Percentiles rank a stretch among this genome's conserved stretches.
Conservation (phyloP, 2,888 invertebrate species). For the Agrochola litura region DNA sequence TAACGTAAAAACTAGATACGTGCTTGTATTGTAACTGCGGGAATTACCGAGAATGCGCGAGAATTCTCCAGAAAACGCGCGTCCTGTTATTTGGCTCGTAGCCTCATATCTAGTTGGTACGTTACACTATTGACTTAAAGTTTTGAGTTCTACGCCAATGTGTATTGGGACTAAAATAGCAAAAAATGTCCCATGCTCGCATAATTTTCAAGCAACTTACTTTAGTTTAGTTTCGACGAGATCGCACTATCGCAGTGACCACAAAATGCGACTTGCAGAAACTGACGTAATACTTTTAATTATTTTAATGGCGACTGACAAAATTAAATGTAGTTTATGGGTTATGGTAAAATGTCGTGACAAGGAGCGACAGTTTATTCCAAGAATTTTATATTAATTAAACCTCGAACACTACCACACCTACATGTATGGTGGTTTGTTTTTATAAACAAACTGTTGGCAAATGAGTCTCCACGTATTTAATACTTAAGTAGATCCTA, state of each 20-base stretch:
- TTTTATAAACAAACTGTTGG: neutral
- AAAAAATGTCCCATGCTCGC: no score
- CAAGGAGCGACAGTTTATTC: slow-evolving; percentile 2
- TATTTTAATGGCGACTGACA: slow-evolving; percentile 36
- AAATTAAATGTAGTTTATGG: slow-evolving; percentile 3
- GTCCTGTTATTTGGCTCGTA: no score
- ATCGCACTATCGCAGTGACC: slow-evolving; percentile 8
- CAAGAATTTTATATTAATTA: slow-evolving; percentile 34
- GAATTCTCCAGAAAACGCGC: no score
- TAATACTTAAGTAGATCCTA: neutral
- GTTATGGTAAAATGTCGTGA: slow-evolving; percentile 49
- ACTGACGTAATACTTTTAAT: slow-evolving; percentile 27
- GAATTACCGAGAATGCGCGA: no score
- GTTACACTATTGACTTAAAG: no score
- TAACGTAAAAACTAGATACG: no score
- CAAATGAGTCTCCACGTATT: neutral
- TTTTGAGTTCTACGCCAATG: no score
- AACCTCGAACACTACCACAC: neutral
- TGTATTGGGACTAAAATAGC: no score
- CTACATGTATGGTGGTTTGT: slow-evolving; percentile 1
- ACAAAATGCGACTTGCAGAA: neutral
- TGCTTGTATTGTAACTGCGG: no score
- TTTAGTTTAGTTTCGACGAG: neutral
- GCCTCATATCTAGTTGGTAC: no score
- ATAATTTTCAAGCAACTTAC: neutral